Percentiles rank a stretch among this genome's conserved stretches.
Evolutionary conservation across 1,140 invertebrate species (phyloP).

Genomic region (Lethocerus indicus): DNA sequence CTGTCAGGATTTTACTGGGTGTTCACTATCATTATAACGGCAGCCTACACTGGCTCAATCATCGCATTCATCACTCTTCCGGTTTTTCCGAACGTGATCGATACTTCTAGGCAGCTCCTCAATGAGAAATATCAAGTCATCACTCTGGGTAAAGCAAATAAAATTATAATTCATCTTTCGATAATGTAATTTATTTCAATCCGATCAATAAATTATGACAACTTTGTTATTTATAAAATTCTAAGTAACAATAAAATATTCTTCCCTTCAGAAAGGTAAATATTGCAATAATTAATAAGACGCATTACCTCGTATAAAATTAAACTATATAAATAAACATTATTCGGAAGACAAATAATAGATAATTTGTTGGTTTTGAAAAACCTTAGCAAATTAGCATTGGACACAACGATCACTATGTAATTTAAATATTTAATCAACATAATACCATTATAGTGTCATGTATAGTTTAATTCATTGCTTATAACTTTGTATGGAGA

Average conservation of each 20-base stretch:
- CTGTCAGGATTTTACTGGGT: slow-evolving; percentile 49
- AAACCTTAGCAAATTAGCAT: background rate
- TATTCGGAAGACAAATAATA: background rate
- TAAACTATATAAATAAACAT: background rate
- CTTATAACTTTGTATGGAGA: slow-evolving; percentile 26
- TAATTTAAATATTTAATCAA: background rate
- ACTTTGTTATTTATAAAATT: background rate
- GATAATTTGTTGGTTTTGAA: background rate
- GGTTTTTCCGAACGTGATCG: slow-evolving; percentile 45
- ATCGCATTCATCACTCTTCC: slow-evolving; percentile 63
- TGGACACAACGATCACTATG: background rate
- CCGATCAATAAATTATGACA: background rate
- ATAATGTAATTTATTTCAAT: background rate
- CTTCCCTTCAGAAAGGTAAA: background rate
- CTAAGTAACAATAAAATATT: background rate
- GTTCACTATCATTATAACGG: slow-evolving; percentile 61
- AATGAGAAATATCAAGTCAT: slow-evolving; percentile 37
- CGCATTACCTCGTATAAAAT: background rate
- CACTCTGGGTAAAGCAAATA: slow-evolving; percentile 31
- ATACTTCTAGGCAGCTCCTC: slow-evolving; percentile 40
- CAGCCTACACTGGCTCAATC: slow-evolving; percentile 59
- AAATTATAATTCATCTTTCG: slow-evolving; percentile 15
- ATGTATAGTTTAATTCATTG: background rate
- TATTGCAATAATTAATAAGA: background rate
- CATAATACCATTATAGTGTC: background rate